Conservation (phyloP, 2,113 vertebrate genomes). For the Lepisosteus osseus region DNA sequence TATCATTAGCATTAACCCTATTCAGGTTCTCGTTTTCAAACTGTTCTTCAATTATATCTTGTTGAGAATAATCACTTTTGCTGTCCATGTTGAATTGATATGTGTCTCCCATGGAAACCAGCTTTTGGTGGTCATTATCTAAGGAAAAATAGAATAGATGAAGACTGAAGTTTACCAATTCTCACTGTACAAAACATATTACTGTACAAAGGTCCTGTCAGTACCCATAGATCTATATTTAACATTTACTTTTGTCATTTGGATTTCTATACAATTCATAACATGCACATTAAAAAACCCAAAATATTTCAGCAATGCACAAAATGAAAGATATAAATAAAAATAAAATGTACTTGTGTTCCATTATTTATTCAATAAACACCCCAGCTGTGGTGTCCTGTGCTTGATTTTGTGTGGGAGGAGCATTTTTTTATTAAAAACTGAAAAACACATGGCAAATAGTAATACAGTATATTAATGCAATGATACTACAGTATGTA, state of each 20-base stretch:
- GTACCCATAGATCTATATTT: slow-evolving; percentile 43
- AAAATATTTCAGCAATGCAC: not conserved
- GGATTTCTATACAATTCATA: slow-evolving; percentile 34
- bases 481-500: no score
- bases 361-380: no score
- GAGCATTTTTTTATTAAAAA: no score
- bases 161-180: not conserved
- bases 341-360: no score
- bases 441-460: no score
- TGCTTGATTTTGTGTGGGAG: no score
- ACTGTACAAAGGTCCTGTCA: not conserved
- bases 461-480: no score
- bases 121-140: slow-evolving; percentile 17
- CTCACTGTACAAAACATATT: not conserved
- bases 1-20: slow-evolving; percentile 41
- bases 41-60: slow-evolving; percentile 45
- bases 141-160: not conserved
- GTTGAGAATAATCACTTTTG: slow-evolving; percentile 14
- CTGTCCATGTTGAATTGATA: slow-evolving; percentile 33
- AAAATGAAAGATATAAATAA: no score
- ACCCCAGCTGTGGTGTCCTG: no score
- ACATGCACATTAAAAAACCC: not conserved
- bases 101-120: slow-evolving; percentile 48
- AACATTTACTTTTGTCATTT: slow-evolving; percentile 64
- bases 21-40: slow-evolving; percentile 46